Evolutionary conservation across 2,797 vertebrate genomes (phyloP), one percentile per base, ranked within the genome.

Genomic region (Gymnothorax reevesii): DNA sequence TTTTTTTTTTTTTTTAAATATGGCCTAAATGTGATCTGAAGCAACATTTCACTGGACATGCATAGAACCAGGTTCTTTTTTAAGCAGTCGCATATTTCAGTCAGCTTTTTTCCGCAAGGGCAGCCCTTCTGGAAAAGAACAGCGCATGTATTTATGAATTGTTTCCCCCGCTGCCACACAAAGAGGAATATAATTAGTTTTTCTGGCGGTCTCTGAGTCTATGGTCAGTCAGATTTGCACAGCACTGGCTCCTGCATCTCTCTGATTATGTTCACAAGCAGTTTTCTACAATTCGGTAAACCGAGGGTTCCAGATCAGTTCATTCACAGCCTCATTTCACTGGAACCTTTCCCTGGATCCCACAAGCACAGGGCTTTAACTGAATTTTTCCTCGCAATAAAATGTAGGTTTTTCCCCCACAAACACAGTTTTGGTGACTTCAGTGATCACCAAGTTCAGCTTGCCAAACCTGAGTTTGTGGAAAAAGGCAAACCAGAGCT

Each of bases 401-500:
- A n/a, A n/a, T 66, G 64, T 66, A 66, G 64, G 22, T 20, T 66
- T 66, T 66, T 22, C 64, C 64, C 62, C 64, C 64, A 4, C 22
- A 66, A 66, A 66, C 25, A 33, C 69, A 73, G n/a, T 33, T 42
- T 73, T 33, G 69, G 69, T 73, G 25, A 73, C 25, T 33, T 27
- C 69, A 73, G 3, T 33, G 69, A 33, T 73, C 69, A 73, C n/a
- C 27, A 73, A 33, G 27, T 27, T 33, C 12, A 73, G 33, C 25
- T 73, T 73, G 69, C 69, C 69, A 73, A 73, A 73, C 33, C 64
- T 66, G 64, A 66, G 10, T 27, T 33, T 73, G 69, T 73, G 69
- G 69, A 10, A 33, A 33, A 33, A 12, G 69, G 25, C 12, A 73
- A 73, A 13, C 22, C 64, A 73, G 13, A 25, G 33, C 25, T 73